Base-by-base conservation (phyloP, 2,888 invertebrate genomes). In the Eurois occulta region DNA sequence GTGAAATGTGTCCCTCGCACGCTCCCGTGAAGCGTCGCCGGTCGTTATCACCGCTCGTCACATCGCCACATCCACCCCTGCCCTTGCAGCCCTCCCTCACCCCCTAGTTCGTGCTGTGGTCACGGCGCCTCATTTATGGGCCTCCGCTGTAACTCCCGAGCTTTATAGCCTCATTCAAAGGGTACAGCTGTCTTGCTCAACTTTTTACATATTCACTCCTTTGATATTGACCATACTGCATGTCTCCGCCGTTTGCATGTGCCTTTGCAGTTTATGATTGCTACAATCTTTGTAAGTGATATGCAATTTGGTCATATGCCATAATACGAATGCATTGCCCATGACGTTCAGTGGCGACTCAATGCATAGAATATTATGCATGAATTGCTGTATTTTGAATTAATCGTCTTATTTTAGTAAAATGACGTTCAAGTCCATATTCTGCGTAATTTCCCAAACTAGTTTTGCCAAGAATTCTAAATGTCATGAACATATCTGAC, bases 1-100 rank as follows among this genome's bases (percentile, higher is more conserved):
- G 90, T 90, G 85, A 87, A 87, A 88, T 88, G 86, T 76, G 85
- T 78, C 60, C 38, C 46, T 68, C 46, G 58, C 71, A 75, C 52
- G 78, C 66, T 86, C 79, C 83, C 41, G 75, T 78, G 69, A 62
- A 70, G 70, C 86, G 78, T 83, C 86, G 75, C 66, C 70, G 86
- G 75, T 84, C 78, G 83, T 86, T 82, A 82, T 86, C 75, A 72
- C 71, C 18, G 72, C 69, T 81, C 81, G 69, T 70, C n/a, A n/a
- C n/a, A n/a, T n/a, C 77, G 68, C 77, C 73, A n/a, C 43, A 48
- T 77, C 62, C 48, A 58, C 71, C 85, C 66, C 64, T 35, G 28
- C 60, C 72, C 16, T 66, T 62, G 10, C 60, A 65, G n/a, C 65
- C 62, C 21, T 13, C 69, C 69, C 60, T 60, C 83, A 55, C 68